Percentiles rank a stretch among this genome's conserved stretches.
phyloP scores from a whole-genome alignment of 2,888 invertebrate genomes.

The Myopa tessellatipennis region DNA sequence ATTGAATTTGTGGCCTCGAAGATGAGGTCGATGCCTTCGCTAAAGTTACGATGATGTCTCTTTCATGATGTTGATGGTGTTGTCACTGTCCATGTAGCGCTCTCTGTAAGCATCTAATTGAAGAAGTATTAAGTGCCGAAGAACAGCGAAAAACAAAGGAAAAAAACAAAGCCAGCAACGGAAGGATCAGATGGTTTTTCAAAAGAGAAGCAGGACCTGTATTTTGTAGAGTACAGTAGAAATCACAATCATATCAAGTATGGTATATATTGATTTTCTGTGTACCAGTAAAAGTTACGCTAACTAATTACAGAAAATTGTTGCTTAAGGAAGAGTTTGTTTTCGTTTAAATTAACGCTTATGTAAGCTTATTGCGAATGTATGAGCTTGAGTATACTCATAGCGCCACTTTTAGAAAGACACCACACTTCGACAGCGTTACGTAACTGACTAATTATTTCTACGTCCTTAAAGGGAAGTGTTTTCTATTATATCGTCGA shows the following conservation, averaged over 20 bases:
- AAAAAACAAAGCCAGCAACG: too few species aligned
- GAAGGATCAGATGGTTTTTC: too few species aligned
- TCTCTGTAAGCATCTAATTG: background rate
- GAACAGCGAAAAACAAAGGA: too few species aligned
- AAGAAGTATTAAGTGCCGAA: background rate
- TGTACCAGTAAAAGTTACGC: too few species aligned
- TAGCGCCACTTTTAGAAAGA: too few species aligned
- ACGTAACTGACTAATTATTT: conserved; percentile 9
- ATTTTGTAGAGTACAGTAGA: too few species aligned
- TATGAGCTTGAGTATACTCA: too few species aligned
- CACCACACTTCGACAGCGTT: background rate
- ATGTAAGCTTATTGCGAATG: background rate
- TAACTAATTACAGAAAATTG: background rate
- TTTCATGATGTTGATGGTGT: background rate
- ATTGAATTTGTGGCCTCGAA: background rate
- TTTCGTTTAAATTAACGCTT: background rate
- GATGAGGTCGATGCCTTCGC: too few species aligned
- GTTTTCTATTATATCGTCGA: background rate
- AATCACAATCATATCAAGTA: too few species aligned
- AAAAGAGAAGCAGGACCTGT: too few species aligned
- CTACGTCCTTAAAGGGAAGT: background rate
- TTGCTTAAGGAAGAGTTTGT: background rate
- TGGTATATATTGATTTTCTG: too few species aligned
- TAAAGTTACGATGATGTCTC: conserved; percentile 11
- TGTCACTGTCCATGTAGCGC: too few species aligned